A percentile compares a stretch with the other conserved stretches of the same genome.
These are phyloP conservation scores for Salvelinus namaycush DNA, from an alignment of 2,113 vertebrate species.

Conservation along the genomic window DNA sequence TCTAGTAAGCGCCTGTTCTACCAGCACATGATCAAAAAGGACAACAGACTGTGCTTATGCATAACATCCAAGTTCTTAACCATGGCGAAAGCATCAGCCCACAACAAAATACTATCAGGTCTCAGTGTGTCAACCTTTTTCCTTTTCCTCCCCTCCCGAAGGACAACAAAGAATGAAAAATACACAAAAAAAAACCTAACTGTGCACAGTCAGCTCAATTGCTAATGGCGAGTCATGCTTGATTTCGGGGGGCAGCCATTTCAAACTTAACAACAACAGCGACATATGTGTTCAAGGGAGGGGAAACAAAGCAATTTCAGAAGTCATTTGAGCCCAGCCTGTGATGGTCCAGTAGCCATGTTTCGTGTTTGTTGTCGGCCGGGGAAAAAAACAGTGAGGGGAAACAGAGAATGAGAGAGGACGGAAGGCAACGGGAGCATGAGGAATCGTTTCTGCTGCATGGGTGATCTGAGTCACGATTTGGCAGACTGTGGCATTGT, in stretches of 20 bases:
- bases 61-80: not conserved
- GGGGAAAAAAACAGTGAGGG: conserved; percentile 10
- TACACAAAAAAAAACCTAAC: not conserved
- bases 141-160: conserved; percentile 7
- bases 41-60: not conserved
- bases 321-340: conserved; percentile 66
- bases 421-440: not conserved
- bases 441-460: conserved; percentile 26
- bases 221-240: conserved; percentile 63
- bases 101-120: conserved; percentile 17
- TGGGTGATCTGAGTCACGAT: conserved; percentile 6
- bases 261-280: conserved; percentile 56
- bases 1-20: not conserved
- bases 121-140: conserved; percentile 1
- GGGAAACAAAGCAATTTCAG: conserved; percentile 65
- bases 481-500: not conserved
- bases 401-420: not conserved
- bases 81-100: conserved; percentile 7
- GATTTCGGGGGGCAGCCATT: conserved; percentile 49
- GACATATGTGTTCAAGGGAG: conserved; percentile 57
- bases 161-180: conserved; percentile 33
- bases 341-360: conserved; percentile 61
- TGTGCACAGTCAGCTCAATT: conserved; percentile 54
- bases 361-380: conserved; percentile 29
- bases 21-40: not conserved